Conservation (phyloP, 2,113 vertebrate species). For the Bostrychus sinensis region DNA sequence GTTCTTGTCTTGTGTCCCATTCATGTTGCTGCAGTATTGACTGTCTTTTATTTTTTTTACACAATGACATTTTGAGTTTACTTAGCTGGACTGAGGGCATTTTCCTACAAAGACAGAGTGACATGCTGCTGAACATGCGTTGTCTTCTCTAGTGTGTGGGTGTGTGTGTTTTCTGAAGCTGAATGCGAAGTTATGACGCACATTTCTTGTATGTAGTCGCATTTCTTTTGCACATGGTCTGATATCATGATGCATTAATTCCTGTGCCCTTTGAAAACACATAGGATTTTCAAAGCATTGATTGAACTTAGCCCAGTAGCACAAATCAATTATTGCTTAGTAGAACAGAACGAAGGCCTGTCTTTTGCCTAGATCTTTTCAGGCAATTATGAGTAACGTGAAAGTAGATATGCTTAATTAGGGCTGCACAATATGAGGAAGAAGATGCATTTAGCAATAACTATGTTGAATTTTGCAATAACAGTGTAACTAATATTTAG, state of each 20-base stretch:
- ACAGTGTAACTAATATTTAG: background rate
- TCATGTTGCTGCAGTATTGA: conserved; percentile 30
- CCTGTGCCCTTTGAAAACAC: conserved; percentile 25
- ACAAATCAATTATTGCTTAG: conserved; percentile 42
- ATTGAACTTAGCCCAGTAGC: conserved; percentile 43
- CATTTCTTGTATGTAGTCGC: conserved; percentile 36
- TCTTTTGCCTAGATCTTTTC: conserved; percentile 25
- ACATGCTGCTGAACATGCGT: conserved; percentile 49
- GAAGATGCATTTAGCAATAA: too few species aligned
- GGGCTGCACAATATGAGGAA: background rate
- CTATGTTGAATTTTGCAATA: too few species aligned
- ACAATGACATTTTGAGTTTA: conserved; percentile 45
- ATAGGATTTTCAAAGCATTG: conserved; percentile 27
- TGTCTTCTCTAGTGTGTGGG: conserved; percentile 24
- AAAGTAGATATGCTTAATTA: conserved; percentile 11
- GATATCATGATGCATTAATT: conserved; percentile 32
- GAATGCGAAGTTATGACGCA: conserved; percentile 14
- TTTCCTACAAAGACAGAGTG: conserved; percentile 47
- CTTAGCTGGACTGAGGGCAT: conserved; percentile 61
- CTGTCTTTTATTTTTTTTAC: conserved; percentile 36
- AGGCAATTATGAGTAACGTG: conserved; percentile 28
- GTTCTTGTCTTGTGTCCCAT: conserved; percentile 9
- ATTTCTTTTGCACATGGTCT: conserved; percentile 47
- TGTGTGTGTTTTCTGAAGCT: background rate
- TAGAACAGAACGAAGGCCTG: conserved; percentile 20